Conservation (phyloP, 2,797 vertebrate species). For the Anomalospiza imberbis region DNA sequence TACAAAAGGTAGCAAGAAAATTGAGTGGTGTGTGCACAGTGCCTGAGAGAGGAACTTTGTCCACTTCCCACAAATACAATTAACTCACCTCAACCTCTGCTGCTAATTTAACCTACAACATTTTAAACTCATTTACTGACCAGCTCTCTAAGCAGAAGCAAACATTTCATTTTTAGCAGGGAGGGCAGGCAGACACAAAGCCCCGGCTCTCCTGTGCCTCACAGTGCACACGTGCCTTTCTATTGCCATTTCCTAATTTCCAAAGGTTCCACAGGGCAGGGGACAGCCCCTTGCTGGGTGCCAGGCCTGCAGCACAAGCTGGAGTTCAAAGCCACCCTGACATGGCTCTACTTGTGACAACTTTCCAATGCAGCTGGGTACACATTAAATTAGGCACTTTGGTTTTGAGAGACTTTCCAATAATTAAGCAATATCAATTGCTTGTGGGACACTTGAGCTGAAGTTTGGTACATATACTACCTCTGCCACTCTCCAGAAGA, state of each 20-base stretch:
- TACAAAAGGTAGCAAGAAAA: background rate
- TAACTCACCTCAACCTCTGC: background rate
- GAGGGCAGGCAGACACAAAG: background rate
- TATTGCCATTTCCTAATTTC: background rate
- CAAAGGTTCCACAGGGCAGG: background rate
- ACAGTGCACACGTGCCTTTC: background rate
- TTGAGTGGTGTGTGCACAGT: background rate
- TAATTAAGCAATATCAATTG: background rate
- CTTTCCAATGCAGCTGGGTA: background rate
- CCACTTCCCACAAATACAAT: background rate
- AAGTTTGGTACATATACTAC: background rate
- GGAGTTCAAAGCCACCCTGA: background rate
- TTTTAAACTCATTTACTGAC: background rate
- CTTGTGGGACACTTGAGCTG: background rate
- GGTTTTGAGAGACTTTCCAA: background rate
- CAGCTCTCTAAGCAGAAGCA: background rate
- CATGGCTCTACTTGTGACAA: rapidly evolving
- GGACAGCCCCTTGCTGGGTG: background rate
- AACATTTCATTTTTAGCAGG: background rate
- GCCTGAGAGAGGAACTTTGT: background rate
- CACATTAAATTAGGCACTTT: background rate
- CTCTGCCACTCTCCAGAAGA: conserved; percentile 18
- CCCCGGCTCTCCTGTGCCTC: background rate
- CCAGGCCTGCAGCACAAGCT: background rate
- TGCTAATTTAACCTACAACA: background rate